A percentile compares a stretch with the other conserved stretches of the same genome.
phyloP scores from a whole-genome alignment of 2,113 vertebrate genomes.

The Etia nguti region DNA sequence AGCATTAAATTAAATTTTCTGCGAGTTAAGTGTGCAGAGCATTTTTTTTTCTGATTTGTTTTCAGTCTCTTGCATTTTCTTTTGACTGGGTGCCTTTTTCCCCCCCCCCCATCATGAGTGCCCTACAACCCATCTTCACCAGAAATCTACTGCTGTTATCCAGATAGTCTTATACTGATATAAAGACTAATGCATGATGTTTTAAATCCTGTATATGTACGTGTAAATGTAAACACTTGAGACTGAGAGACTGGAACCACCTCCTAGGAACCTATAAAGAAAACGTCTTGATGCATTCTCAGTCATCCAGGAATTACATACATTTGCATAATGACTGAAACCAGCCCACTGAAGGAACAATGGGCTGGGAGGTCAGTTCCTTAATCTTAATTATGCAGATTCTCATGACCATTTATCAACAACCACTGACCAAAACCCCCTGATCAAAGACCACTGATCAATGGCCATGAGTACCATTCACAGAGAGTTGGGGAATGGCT shows the following conservation, averaged over 20 bases:
- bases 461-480: no score
- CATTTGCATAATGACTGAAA: no score
- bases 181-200: background rate
- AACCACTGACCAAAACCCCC: no score
- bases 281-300: no score
- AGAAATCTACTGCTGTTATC: background rate
- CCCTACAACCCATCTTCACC: background rate
- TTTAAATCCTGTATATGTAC: background rate
- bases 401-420: no score
- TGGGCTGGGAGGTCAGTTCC: no score
- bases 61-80: background rate
- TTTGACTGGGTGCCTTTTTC: background rate
- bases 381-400: no score
- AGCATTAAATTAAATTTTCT: background rate
- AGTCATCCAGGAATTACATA: no score
- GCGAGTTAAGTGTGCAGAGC: background rate
- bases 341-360: no score
- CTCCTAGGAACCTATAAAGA: background rate
- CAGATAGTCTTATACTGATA: background rate
- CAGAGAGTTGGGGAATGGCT: no score
- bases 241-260: background rate
- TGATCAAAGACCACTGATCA: no score
- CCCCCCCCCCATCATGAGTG: rapidly evolving
- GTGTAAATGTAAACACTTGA: background rate
- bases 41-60: no score